Conservation (phyloP, 2,113 vertebrate species). For the Aspiorhynchus laticeps region DNA sequence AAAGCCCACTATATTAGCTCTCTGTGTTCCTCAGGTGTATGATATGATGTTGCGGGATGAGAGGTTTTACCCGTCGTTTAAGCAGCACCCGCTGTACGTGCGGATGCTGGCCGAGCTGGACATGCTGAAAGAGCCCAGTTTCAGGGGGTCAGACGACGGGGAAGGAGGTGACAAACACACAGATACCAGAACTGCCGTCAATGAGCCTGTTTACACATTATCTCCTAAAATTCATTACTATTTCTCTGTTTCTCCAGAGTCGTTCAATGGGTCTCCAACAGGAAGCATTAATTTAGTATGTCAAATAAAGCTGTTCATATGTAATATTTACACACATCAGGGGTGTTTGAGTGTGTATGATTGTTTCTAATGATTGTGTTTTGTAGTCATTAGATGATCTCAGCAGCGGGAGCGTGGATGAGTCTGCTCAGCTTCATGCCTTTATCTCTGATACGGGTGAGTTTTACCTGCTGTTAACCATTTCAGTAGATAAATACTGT, state of each 20-base stretch:
- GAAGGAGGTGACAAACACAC: slow-evolving; percentile 81
- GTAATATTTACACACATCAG: not conserved
- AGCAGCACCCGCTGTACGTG: slow-evolving; percentile 92
- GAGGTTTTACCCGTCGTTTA: slow-evolving; percentile 95
- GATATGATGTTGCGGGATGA: slow-evolving; percentile 96
- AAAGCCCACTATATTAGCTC: not conserved
- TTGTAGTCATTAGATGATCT: slow-evolving; percentile 94
- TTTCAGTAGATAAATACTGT: not conserved
- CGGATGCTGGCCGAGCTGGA: slow-evolving; percentile 97
- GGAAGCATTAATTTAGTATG: slow-evolving; percentile 96
- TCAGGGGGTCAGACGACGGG: slow-evolving; percentile 94
- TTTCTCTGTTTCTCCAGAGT: slow-evolving; percentile 77
- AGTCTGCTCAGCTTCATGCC: slow-evolving; percentile 87
- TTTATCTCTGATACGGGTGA: slow-evolving; percentile 98
- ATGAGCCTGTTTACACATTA: not conserved
- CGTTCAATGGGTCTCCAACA: slow-evolving; percentile 96
- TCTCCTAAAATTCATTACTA: not conserved
- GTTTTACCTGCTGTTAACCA: not conserved
- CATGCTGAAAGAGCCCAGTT: slow-evolving; percentile 99
- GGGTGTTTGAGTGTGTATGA: not conserved
- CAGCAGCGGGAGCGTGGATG: slow-evolving; percentile 87
- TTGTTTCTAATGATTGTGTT: slow-evolving; percentile 10
- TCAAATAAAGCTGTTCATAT: slow-evolving; percentile 25
- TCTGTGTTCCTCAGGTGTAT: slow-evolving; percentile 81
- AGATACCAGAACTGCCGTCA: not conserved